A percentile compares a stretch with the other conserved stretches of the same genome.
Conservation (phyloP, 2,888 invertebrate species). For the Leptinotarsa juncta region DNA sequence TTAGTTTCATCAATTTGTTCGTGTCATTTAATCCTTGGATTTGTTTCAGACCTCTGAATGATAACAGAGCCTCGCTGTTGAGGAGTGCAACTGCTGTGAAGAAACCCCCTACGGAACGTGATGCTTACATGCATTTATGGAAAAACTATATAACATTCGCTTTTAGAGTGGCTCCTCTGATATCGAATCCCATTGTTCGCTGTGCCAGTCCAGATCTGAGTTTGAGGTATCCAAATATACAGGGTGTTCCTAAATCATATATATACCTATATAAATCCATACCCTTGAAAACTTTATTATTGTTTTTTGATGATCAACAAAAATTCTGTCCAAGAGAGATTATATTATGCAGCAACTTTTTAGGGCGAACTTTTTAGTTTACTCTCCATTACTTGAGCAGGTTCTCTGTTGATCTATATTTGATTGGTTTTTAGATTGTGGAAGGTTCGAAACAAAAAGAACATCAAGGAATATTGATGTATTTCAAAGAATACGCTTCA, state of each 20-base stretch:
- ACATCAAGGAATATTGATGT: no score
- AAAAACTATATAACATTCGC: conserved; percentile 97
- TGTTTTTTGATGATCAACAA: no score
- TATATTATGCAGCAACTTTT: not conserved
- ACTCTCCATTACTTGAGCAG: conserved; percentile 7
- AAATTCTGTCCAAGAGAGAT: no score
- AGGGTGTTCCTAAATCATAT: no score
- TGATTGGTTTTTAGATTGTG: no score
- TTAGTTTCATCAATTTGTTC: conserved; percentile 25
- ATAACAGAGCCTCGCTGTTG: conserved; percentile 94
- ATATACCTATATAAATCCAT: no score
- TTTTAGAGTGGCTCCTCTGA: conserved; percentile 94
- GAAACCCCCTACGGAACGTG: conserved; percentile 92
- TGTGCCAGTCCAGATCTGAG: conserved; percentile 95
- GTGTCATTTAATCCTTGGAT: not conserved
- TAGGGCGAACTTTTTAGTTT: not conserved
- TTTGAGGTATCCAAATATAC: conserved; percentile 75
- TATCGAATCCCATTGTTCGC: conserved; percentile 85
- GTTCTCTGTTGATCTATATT: not conserved
- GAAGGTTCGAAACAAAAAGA: no score
- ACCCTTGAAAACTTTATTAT: no score
- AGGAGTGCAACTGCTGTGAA: conserved; percentile 88
- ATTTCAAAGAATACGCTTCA: no score
- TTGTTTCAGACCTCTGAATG: conserved; percentile 86
- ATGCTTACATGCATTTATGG: conserved; percentile 97